Evolutionary conservation across 2,113 vertebrate genomes (phyloP).

Genomic region (Mixornis gularis): DNA sequence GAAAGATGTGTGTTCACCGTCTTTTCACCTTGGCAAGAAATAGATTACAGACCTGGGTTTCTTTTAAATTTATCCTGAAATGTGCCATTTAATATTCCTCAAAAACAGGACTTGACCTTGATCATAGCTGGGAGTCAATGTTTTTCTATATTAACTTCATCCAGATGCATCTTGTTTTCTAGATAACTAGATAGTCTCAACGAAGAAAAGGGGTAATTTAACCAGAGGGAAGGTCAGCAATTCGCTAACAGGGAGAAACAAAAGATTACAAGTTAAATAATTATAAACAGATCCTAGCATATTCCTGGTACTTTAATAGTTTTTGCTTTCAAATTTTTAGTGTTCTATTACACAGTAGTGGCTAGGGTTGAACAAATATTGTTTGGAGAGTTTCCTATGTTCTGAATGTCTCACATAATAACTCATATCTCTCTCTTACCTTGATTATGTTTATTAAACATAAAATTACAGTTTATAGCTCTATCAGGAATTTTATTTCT

Average conservation of each 20-base stretch:
- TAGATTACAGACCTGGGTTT: not conserved
- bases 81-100: not conserved
- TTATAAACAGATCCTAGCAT: not conserved
- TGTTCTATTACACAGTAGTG: not conserved
- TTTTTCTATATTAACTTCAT: not conserved
- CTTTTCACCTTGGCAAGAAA: not conserved
- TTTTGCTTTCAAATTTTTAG: not conserved
- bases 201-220: not conserved
- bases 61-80: not conserved
- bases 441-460: not conserved
- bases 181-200: not conserved
- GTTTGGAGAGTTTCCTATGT: not conserved
- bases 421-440: not conserved
- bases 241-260: not conserved
- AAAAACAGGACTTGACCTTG: not conserved
- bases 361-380: not conserved
- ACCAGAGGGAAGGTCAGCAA: not conserved
- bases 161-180: not conserved
- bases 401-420: not conserved
- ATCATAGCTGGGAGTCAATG: not conserved
- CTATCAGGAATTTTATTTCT: not conserved
- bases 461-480: not conserved
- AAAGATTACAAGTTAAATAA: not conserved
- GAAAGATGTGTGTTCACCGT: accelerated
- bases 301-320: not conserved